A percentile compares a stretch with the other conserved stretches of the same genome.
Conservation (phyloP, 2,888 invertebrate species). For the Epinotia ramella region DNA sequence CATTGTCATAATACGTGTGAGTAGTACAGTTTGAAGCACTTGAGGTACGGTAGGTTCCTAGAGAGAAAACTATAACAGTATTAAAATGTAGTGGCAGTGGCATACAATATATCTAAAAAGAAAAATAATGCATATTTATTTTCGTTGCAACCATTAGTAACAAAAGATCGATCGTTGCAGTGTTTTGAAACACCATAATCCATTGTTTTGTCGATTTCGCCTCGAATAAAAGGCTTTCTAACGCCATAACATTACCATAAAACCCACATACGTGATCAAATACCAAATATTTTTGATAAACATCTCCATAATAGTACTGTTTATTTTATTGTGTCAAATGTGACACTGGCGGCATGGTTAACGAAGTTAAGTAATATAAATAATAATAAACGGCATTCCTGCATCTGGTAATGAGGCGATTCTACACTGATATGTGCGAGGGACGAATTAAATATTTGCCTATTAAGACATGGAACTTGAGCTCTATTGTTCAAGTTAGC, state of each 20-base stretch:
- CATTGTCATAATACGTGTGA: background rate
- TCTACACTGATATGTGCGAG: slow-evolving; percentile 50
- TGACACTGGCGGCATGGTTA: slow-evolving; percentile 57
- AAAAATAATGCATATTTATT: slow-evolving; percentile 23
- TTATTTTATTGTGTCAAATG: slow-evolving; percentile 60
- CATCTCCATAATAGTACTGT: slow-evolving; percentile 61
- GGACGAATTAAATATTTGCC: slow-evolving; percentile 55
- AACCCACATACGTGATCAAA: slow-evolving; percentile 73
- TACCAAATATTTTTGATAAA: slow-evolving; percentile 72
- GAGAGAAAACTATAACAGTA: background rate
- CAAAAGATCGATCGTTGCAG: slow-evolving; percentile 45
- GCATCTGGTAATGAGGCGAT: slow-evolving; percentile 62
- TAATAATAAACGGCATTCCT: slow-evolving; percentile 61
- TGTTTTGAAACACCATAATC: slow-evolving; percentile 59
- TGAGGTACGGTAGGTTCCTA: background rate
- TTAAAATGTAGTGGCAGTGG: background rate
- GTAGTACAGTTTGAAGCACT: background rate
- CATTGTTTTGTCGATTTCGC: slow-evolving; percentile 67
- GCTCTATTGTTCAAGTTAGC: slow-evolving; percentile 60
- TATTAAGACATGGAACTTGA: slow-evolving; percentile 57
- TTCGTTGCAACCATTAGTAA: slow-evolving; percentile 38
- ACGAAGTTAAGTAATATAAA: slow-evolving; percentile 53
- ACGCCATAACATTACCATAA: slow-evolving; percentile 74
- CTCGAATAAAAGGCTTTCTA: slow-evolving; percentile 60
- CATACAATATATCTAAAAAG: slow-evolving; percentile 7